phyloP scores from a whole-genome alignment of 2,888 invertebrate genomes.

The Callyntrura guangdongensis region DNA sequence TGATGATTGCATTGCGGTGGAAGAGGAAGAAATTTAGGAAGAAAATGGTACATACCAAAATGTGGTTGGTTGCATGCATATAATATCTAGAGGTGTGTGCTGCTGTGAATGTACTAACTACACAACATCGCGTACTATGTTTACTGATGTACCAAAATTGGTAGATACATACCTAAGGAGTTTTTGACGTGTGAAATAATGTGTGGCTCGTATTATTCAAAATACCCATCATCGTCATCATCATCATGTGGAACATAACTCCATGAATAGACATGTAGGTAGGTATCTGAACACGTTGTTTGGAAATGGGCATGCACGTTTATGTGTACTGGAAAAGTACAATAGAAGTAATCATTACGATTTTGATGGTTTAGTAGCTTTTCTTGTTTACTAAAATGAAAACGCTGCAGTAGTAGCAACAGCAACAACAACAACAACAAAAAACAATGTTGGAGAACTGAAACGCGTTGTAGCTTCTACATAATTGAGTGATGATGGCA shows the following conservation, averaged over 20 bases:
- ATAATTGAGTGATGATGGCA: constrained; percentile 60
- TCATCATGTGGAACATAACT: not conserved
- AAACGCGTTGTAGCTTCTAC: constrained; percentile 19
- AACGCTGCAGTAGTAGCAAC: not conserved
- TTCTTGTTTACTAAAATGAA: constrained; percentile 31
- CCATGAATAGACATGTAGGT: constrained; percentile 5
- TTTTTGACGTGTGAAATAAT: constrained; percentile 72
- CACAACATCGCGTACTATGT: no score
- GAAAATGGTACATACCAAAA: not conserved
- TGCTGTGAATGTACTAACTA: no score
- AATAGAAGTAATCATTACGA: not conserved
- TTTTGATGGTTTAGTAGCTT: not conserved
- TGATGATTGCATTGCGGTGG: no score
- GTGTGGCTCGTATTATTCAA: constrained; percentile 41
- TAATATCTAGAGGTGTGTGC: no score
- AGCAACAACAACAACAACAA: not conserved
- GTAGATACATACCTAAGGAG: constrained; percentile 20
- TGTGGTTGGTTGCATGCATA: no score
- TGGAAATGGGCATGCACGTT: no score
- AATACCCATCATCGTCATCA: constrained; percentile 28
- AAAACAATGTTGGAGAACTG: not conserved
- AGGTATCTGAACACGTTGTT: no score
- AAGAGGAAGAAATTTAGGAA: constrained; percentile 11
- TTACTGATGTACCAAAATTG: no score
- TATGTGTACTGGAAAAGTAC: constrained; percentile 17